Base-by-base conservation (phyloP, 2,888 invertebrate species). In the Tetropium fuscum region DNA sequence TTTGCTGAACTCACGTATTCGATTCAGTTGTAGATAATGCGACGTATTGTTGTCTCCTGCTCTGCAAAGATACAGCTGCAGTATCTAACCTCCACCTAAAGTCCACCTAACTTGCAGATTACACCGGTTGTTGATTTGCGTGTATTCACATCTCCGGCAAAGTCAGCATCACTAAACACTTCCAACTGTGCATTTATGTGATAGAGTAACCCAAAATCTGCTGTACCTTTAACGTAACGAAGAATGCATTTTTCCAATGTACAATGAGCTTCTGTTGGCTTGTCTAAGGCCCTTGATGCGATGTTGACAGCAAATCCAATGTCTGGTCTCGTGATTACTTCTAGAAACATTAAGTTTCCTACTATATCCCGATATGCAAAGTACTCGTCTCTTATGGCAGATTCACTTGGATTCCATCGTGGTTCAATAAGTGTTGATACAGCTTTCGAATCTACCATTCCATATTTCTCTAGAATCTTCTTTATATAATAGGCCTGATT, bases 21-120 rank as follows among this genome's bases (percentile, higher is more conserved):
- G 36, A 11, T 36, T 36, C 36, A 11, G 36, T 36, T 15, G 36
- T 36, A 36, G 36, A 36, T 15, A 11, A 13, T 10, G 36, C 36
- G 3, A 36, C 36, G 13, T 15, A 36, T 15, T 13, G 36, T 36
- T 36, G 13, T 13, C 36, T 11, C 11, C 13, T 36, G 15, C 36
- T 36, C 11, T 36, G 36, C 36, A 11, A 36, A 13, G 36, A n/a
- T n/a, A n/a, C n/a, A n/a, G n/a, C n/a, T n/a, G n/a, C n/a, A n/a
- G n/a, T n/a, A n/a, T n/a, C n/a, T n/a, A n/a, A n/a, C n/a, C n/a
- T n/a, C n/a, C n/a, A n/a, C n/a, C n/a, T n/a, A n/a, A n/a, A n/a
- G n/a, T n/a, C 11, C 13, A 6, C 3, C 36, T 3, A 13, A 36
- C 7, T 36, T 36, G 13, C 36, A 36, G 3, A 36, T 3, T 13